Percentiles rank a stretch among this genome's conserved stretches.
phyloP scores from a whole-genome alignment of 2,113 vertebrate species.

The Pandion haliaetus region DNA sequence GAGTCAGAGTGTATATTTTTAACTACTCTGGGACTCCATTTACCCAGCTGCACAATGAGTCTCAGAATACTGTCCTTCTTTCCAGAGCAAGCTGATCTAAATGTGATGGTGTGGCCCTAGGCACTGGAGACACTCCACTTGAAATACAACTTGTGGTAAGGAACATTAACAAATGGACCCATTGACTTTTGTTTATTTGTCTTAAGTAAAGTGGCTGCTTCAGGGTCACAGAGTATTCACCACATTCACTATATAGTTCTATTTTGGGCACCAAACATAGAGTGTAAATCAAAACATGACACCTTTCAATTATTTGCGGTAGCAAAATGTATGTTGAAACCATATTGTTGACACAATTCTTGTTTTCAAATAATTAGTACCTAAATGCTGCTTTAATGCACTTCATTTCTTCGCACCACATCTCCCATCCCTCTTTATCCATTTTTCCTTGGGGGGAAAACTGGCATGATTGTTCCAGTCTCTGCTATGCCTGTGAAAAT shows the following conservation, averaged over 20 bases:
- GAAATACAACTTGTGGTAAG: neutral
- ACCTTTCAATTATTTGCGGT: neutral
- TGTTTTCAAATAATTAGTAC: neutral
- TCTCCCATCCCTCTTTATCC: neutral
- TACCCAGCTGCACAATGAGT: neutral
- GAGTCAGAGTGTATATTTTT: neutral
- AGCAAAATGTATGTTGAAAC: neutral
- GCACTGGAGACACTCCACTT: neutral
- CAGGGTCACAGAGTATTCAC: neutral
- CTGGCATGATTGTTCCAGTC: neutral
- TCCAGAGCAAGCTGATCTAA: neutral
- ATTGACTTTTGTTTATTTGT: slow-evolving; percentile 15
- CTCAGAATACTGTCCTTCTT: neutral
- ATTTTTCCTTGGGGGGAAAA: neutral
- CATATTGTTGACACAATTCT: neutral
- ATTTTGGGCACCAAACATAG: neutral
- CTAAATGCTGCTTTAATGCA: neutral
- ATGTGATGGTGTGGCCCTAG: neutral
- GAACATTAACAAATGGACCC: neutral
- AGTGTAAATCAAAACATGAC: neutral
- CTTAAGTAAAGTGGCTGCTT: neutral
- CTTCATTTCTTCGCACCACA: neutral
- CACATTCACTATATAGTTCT: neutral
- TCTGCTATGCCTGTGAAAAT: neutral
- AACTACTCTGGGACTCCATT: neutral